Evolutionary conservation across 2,797 vertebrate genomes (phyloP).

Genomic region (Fundulus diaphanus): DNA sequence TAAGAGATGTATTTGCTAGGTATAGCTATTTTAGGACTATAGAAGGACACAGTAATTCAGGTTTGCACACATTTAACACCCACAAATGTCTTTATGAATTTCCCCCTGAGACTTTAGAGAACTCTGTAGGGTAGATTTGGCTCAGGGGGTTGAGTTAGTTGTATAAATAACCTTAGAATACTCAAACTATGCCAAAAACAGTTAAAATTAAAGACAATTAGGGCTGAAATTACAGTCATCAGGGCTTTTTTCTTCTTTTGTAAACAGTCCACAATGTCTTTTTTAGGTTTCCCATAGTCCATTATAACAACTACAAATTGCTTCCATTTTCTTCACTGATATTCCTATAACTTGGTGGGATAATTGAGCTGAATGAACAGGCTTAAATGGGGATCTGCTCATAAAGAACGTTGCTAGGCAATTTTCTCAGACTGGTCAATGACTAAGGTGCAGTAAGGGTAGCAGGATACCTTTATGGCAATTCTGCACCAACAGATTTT

Average conservation of each 20-base stretch:
- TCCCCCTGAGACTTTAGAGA: not conserved
- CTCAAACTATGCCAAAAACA: not conserved
- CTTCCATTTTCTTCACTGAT: not conserved
- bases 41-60: not conserved
- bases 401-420: conserved; percentile 8
- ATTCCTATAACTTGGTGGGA: not conserved
- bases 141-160: not conserved
- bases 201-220: not conserved
- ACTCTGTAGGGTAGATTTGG: not conserved
- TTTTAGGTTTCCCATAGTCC: not conserved
- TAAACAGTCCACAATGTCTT: not conserved
- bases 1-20: not conserved
- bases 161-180: not conserved
- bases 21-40: not conserved
- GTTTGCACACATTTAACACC: not conserved
- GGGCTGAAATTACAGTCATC: not conserved
- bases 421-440: conserved; percentile 5
- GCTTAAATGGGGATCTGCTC: conserved; percentile 12
- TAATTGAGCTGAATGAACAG: conserved; percentile 18
- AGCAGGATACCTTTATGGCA: conserved; percentile 1
- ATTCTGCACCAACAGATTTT: not conserved
- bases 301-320: conserved; percentile 5
- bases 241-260: not conserved
- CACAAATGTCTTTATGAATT: not conserved
- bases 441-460: not conserved